These are phyloP conservation scores for Bos javanicus DNA, from an alignment of 2,113 vertebrate species.

Conservation along the genomic window DNA sequence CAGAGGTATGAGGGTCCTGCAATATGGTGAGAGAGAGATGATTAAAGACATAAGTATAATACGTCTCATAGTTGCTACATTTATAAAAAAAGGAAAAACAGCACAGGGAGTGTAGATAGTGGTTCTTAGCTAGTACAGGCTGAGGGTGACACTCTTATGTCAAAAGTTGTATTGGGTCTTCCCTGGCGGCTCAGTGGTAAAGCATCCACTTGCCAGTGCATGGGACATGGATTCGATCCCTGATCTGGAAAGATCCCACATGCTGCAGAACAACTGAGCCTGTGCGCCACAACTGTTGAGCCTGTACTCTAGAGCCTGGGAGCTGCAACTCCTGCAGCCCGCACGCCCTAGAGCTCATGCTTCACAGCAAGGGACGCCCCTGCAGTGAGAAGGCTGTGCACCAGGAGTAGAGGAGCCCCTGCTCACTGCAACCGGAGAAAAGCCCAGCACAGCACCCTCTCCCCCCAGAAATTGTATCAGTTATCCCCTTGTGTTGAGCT, in stretches of 20 bases:
- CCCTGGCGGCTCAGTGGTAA: neutral
- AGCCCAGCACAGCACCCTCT: neutral
- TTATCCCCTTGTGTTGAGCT: neutral
- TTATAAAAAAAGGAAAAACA: neutral
- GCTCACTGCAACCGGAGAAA: neutral
- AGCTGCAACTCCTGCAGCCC: neutral
- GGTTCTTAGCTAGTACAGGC: neutral
- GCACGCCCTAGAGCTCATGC: neutral
- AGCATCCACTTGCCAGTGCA: neutral
- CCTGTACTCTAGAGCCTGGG: neutral
- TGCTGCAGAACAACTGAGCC: neutral
- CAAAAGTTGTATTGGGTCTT: neutral
- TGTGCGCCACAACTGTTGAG: neutral
- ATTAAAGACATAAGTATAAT: neutral
- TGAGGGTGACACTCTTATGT: neutral
- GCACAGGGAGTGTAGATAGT: too few relatives aligned
- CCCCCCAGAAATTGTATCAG: accelerated
- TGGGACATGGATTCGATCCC: neutral
- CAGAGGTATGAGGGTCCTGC: neutral
- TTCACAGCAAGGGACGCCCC: neutral
- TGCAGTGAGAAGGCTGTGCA: neutral
- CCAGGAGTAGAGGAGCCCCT: neutral
- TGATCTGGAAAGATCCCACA: neutral
- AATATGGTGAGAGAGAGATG: neutral
- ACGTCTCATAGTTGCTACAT: neutral